Evolutionary conservation across 1,140 invertebrate genomes (phyloP).

Genomic region (Agrypnia vestita): DNA sequence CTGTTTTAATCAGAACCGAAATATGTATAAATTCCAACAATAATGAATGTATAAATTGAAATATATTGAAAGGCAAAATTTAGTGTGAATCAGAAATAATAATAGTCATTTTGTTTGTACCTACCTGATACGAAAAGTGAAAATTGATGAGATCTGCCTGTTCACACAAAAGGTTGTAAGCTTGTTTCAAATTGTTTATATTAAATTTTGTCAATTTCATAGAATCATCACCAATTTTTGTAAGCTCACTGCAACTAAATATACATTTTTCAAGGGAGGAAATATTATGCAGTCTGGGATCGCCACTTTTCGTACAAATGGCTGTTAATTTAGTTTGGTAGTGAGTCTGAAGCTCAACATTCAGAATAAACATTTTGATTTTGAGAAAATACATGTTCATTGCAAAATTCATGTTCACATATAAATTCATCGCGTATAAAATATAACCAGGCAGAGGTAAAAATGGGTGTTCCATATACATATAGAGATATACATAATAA

Average conservation of each 20-base stretch:
- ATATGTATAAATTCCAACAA: too few species aligned
- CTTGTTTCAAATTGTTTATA: not conserved
- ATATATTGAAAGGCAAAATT: too few species aligned
- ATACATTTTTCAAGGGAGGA: not conserved
- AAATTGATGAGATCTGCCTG: too few species aligned
- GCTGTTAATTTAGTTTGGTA: not conserved
- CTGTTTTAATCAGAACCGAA: too few species aligned
- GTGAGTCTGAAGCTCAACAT: slow-evolving; percentile 1
- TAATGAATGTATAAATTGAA: too few species aligned
- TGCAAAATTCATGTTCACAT: not conserved
- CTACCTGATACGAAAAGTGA: not conserved
- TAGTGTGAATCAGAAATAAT: too few species aligned
- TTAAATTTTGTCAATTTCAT: not conserved
- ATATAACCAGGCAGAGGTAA: slow-evolving; percentile 4
- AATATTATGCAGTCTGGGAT: slow-evolving; percentile 5
- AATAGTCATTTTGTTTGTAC: too few species aligned
- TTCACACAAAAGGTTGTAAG: too few species aligned
- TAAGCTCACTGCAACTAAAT: not conserved
- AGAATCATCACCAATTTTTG: not conserved
- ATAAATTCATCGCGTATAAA: not conserved
- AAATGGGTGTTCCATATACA: not conserved
- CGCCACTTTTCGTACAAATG: not conserved
- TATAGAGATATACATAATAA: not conserved
- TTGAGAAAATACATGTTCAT: slow-evolving; percentile 1
- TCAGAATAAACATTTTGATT: not conserved